Evolutionary conservation across 2,113 vertebrate genomes (phyloP), one percentile per base, ranked within the genome.

Genomic region (Cottus gobio): DNA sequence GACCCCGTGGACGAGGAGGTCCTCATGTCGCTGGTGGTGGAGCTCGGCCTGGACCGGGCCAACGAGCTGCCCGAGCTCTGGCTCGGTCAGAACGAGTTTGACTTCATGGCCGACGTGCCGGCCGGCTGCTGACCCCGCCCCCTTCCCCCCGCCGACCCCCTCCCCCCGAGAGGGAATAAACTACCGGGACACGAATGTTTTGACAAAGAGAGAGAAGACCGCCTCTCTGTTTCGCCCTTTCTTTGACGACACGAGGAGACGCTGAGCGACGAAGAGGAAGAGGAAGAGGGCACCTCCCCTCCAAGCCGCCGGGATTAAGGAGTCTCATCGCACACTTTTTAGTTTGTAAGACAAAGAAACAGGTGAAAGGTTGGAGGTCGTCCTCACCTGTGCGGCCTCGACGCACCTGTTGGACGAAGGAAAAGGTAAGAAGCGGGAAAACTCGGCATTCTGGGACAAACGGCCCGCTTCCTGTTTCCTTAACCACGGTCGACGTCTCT

Each of bases 81-180:
- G 96, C 91, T 98, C 75, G 94, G 95, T 42, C 96, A 97, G 89
- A 97, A 96, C 44, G 95, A 97, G 89, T 96, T 97, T 70, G 95
- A 96, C 75, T 96, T 96, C 71, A 91, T 93, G 62, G 90, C 94
- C 0, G 96, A 96, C 13, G 93, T 96, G 30, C 94, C 93, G 0
- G 93, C 94, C 7, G 91, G 95, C 39, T 96, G 92, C 90, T 94
- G 93, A 95, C 85, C 24, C n/a, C n/a, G n/a, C n/a, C n/a, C n/a
- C n/a, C n/a, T n/a, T n/a, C n/a, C n/a, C n/a, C n/a, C n/a, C n/a
- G n/a, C n/a, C n/a, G n/a, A 9, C 46, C 46, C 46, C 46, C 16
- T 1, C 16, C 20, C 20, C 4, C 0, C 7, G 1, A 42, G 37
- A 15, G 37, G 8, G 39, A 8, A n/a, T 11, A 34, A 22, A 54